Evolutionary conservation across 2,113 vertebrate genomes (phyloP).

Genomic region (Andinoacara biseriatus): DNA sequence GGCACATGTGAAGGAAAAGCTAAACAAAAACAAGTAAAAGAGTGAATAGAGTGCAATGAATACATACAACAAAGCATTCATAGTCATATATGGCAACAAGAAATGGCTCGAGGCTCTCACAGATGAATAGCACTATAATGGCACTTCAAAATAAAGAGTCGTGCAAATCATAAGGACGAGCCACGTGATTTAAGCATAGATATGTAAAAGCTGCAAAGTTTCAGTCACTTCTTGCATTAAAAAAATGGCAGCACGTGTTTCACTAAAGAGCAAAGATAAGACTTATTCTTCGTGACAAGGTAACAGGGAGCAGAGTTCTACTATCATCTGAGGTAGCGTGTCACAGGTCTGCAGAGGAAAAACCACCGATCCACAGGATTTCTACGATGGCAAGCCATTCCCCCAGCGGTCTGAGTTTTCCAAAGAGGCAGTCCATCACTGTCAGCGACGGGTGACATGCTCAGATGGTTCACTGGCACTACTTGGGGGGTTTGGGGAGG

Average conservation of each 20-base stretch:
- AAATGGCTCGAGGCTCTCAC: constrained; percentile 20
- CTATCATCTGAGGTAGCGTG: constrained; percentile 70
- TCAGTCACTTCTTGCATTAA: not conserved
- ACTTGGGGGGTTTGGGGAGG: not conserved
- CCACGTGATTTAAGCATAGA: not conserved
- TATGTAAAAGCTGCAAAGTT: constrained; percentile 13
- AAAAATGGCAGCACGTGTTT: constrained; percentile 23
- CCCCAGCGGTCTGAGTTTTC: not conserved
- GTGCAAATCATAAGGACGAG: not conserved
- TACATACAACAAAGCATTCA: not conserved
- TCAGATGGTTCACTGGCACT: constrained; percentile 27
- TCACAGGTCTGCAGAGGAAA: constrained; percentile 23
- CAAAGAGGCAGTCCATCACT: not conserved
- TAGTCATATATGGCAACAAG: not conserved
- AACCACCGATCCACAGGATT: not conserved
- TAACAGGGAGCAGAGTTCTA: not conserved
- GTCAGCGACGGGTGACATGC: not conserved
- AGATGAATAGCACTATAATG: constrained; percentile 4
- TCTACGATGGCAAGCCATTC: not conserved
- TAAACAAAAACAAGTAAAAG: not conserved
- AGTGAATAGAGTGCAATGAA: not conserved
- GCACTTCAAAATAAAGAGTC: not conserved
- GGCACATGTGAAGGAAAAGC: not conserved
- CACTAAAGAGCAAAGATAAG: constrained; percentile 20
- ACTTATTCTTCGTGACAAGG: not conserved